These are phyloP conservation scores for Megastigmus dorsalis DNA, from an alignment of 2,888 invertebrate genomes.

Conservation along the genomic window DNA sequence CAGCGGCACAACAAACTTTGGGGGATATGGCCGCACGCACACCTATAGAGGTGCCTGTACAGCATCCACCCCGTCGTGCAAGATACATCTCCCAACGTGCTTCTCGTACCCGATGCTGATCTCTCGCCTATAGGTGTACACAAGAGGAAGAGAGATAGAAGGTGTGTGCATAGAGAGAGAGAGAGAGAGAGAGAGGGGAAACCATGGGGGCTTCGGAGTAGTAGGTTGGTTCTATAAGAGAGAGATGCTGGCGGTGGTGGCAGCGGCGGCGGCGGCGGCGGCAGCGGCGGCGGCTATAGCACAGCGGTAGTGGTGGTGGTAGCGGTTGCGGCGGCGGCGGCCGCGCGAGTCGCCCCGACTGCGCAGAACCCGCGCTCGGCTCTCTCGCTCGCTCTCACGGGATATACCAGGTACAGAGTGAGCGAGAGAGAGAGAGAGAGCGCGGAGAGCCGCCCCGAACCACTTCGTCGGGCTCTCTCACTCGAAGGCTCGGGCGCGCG, in stretches of 20 bases:
- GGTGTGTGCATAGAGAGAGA: background rate
- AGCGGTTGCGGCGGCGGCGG: conserved; percentile 39
- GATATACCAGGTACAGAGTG: too few relatives aligned
- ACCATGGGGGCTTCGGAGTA: conserved; percentile 11
- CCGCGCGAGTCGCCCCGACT: conserved; percentile 55
- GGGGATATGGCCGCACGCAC: too few relatives aligned
- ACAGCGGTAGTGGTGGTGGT: background rate
- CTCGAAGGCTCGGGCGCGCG: conserved; percentile 24
- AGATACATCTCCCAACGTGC: too few relatives aligned
- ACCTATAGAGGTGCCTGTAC: too few relatives aligned
- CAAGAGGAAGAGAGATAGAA: background rate
- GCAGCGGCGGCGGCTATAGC: conserved; percentile 38
- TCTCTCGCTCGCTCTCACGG: conserved; percentile 62
- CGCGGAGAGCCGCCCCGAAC: too few relatives aligned
- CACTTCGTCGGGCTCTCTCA: too few relatives aligned
- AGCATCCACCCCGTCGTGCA: too few relatives aligned
- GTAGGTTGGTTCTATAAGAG: too few relatives aligned
- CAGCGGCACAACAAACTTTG: too few relatives aligned
- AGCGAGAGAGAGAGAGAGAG: conserved; percentile 56
- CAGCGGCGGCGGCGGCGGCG: conserved; percentile 40
- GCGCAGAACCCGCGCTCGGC: conserved; percentile 64
- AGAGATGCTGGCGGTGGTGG: background rate
- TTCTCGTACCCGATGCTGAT: too few relatives aligned
- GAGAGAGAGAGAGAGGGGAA: background rate
- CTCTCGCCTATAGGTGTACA: too few relatives aligned